Evolutionary conservation across 2,797 vertebrate species (phyloP), one percentile per base, ranked within the genome.

Genomic region (Sebastiscus albofasciatus): DNA sequence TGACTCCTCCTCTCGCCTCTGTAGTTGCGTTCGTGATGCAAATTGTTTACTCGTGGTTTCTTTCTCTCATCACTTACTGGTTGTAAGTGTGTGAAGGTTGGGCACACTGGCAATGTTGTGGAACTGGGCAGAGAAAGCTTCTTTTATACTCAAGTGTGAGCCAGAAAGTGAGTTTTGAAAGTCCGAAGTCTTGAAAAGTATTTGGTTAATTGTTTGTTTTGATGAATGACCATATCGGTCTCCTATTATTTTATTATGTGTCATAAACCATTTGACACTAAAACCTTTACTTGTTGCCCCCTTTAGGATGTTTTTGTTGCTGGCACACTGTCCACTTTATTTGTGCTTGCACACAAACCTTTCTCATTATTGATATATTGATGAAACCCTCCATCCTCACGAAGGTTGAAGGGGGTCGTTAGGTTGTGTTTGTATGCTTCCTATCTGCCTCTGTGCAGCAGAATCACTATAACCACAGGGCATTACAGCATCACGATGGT

Each of bases 361-460:
- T 49, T 80, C 6, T 13, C 16, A 29, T 76, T 49, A 29, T 58
- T 14, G 33, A 59, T 83, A 14, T 59, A 59, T 72, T 59, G 29
- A 80, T 86, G n/a, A 72, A 62, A 71, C 56, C 7, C n/a, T 74
- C 34, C 33, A 55, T 61, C 62, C 56, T 68, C 22, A 2, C 16
- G 27, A 36, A 39, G 71, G 27, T 4, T 72, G 29, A 81, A 61
- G 34, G 20, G 66, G 42, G 36, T 78, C 75, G 33, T 70, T 54
- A 49, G 67, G 72, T 71, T 78, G 79, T 80, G 39, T 29, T 88
- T 84, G 67, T 65, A 65, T 83, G 42, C 77, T 29, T 58, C 42
- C 49, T 68, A n/a, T 77, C 39, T 77, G 76, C 77, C 67, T 68
- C 46, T 69, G 75, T 90, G 68, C 74, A 87, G 46, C 72, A 80